phyloP scores from a whole-genome alignment of 2,113 vertebrate species.

The Oreocharis arfaki region DNA sequence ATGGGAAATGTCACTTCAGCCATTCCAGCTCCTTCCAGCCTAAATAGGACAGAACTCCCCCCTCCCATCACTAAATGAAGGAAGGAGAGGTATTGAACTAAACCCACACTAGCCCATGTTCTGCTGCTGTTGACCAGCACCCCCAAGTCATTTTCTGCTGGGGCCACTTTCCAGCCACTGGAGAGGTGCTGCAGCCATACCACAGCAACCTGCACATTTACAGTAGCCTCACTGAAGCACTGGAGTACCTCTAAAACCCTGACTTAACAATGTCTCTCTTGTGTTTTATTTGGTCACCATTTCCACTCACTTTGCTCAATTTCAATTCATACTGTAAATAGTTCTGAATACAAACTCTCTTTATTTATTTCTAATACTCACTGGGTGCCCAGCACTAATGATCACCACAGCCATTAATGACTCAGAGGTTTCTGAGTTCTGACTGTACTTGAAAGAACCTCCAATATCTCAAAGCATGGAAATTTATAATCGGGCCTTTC shows the following conservation, averaged over 20 bases:
- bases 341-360: neutral
- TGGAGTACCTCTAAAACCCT: neutral
- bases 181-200: neutral
- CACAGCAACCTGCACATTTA: neutral
- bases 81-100: neutral
- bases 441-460: constrained; percentile 18
- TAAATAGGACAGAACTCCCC: neutral
- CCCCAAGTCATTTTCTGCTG: neutral
- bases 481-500: neutral
- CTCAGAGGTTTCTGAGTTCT: neutral
- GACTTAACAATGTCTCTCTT: neutral
- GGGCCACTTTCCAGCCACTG: neutral
- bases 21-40: neutral
- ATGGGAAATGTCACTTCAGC: neutral
- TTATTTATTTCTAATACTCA: neutral
- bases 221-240: neutral
- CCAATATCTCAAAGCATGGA: neutral
- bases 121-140: neutral
- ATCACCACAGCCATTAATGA: neutral
- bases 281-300: neutral
- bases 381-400: neutral
- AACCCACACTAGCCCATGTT: neutral
- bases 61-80: neutral
- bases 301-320: neutral
- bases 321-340: neutral